Conservation (phyloP, 2,797 vertebrate species). For the Galaxias olidus region DNA sequence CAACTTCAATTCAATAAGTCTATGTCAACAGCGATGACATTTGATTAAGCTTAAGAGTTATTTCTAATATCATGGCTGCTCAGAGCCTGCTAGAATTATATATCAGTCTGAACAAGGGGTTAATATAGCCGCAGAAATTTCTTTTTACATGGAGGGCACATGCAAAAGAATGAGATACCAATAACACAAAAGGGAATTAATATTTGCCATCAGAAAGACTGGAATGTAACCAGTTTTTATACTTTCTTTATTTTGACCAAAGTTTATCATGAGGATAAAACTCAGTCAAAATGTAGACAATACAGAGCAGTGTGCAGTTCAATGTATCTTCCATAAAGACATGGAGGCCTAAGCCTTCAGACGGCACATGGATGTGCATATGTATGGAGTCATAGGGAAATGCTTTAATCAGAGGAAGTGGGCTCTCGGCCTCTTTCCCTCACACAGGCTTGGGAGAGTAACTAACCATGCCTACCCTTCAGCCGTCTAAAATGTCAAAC, state of each 20-base stretch:
- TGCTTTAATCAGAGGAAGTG: background rate
- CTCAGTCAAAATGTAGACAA: too few relatives aligned
- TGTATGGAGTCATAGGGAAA: background rate
- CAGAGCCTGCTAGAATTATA: constrained; percentile 37
- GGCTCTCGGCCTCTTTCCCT: constrained; percentile 5
- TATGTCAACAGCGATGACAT: constrained; percentile 78
- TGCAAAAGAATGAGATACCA: background rate
- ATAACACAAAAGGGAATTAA: background rate
- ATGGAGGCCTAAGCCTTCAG: background rate
- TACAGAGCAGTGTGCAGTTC: background rate
- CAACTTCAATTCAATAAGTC: constrained; percentile 72
- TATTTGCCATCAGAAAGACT: too few relatives aligned
- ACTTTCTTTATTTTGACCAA: too few relatives aligned
- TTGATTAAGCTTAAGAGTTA: constrained; percentile 74
- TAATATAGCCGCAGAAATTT: constrained; percentile 17
- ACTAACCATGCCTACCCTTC: constrained; percentile 33
- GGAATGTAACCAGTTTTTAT: too few relatives aligned
- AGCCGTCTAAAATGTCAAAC: constrained; percentile 53
- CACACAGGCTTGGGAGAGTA: constrained; percentile 13
- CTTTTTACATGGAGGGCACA: constrained; percentile 6
- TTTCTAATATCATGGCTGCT: constrained; percentile 62
- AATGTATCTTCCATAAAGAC: background rate
- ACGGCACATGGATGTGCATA: background rate
- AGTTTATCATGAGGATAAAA: too few relatives aligned
- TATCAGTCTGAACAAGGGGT: constrained; percentile 20